phyloP scores from a whole-genome alignment of 2,797 vertebrate genomes.

The Avahi laniger region DNA sequence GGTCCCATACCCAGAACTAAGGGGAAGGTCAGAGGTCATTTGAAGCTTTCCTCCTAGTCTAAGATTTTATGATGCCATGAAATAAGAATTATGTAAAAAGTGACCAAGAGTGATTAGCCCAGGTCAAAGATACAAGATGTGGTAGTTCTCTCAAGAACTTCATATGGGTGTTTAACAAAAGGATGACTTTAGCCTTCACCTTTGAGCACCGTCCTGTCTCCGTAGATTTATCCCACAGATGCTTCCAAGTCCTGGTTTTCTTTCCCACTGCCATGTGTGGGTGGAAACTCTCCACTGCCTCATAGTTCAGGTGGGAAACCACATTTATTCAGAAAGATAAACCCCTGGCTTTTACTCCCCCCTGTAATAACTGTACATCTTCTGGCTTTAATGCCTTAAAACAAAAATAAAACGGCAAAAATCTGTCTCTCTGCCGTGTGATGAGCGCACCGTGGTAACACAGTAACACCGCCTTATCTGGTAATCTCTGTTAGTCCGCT shows the following conservation, averaged over 20 bases:
- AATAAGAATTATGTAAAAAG: conserved; percentile 12
- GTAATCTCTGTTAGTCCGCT: background rate
- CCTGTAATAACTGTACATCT: background rate
- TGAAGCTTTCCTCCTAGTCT: background rate
- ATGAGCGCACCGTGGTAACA: background rate
- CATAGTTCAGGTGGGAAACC: background rate
- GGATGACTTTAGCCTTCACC: background rate
- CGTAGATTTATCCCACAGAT: background rate
- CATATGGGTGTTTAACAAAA: background rate
- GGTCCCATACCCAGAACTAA: background rate
- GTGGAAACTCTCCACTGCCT: background rate
- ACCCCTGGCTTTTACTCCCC: background rate
- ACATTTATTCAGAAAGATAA: background rate
- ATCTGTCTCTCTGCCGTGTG: background rate
- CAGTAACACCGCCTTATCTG: background rate
- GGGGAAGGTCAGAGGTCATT: background rate
- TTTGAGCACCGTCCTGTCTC: background rate
- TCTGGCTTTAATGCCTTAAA: background rate
- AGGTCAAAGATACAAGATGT: background rate
- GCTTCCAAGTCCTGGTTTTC: background rate
- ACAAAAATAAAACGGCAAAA: conserved; percentile 15
- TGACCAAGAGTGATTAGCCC: background rate
- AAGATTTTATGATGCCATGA: background rate
- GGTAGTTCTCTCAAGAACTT: background rate
- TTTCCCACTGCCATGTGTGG: background rate